phyloP scores from a whole-genome alignment of 1,140 invertebrate genomes.

The Saccostrea glomerata region DNA sequence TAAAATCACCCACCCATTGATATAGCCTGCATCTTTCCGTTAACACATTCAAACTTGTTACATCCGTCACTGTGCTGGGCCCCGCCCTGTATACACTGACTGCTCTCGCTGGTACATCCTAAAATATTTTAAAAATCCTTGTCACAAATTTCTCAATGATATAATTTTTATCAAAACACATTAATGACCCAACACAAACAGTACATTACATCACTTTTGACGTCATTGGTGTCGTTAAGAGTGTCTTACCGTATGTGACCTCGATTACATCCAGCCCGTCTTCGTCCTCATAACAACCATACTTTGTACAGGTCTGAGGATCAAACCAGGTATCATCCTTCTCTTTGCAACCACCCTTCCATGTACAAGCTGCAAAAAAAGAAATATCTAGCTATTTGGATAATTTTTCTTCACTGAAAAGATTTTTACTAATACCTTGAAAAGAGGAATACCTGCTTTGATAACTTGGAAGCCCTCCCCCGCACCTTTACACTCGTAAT shows the following conservation, averaged over 20 bases:
- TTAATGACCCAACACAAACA: not conserved
- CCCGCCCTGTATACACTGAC: conserved; percentile 37
- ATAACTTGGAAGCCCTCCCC: conserved; percentile 45
- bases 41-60: conserved; percentile 47
- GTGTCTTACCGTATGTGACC: conserved; percentile 45
- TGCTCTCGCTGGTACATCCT: conserved; percentile 38
- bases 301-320: conserved; percentile 44
- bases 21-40: conserved; percentile 36
- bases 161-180: not conserved
- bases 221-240: not conserved
- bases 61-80: conserved; percentile 33
- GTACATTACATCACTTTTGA: too few relatives aligned
- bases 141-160: not conserved
- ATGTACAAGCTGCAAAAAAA: conserved; percentile 50
- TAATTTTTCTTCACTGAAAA: not conserved
- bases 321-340: conserved; percentile 52
- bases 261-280: conserved; percentile 49
- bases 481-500: conserved; percentile 35
- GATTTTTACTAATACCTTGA: too few relatives aligned
- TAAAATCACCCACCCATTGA: conserved; percentile 21
- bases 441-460: conserved; percentile 39
- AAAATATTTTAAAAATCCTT: not conserved
- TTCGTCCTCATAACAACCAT: conserved; percentile 50
- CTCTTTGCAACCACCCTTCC: conserved; percentile 44
- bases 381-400: not conserved